These are phyloP conservation scores for Neodon shergylaensis DNA, from an alignment of 2,113 vertebrate genomes.

Conservation along the genomic window DNA sequence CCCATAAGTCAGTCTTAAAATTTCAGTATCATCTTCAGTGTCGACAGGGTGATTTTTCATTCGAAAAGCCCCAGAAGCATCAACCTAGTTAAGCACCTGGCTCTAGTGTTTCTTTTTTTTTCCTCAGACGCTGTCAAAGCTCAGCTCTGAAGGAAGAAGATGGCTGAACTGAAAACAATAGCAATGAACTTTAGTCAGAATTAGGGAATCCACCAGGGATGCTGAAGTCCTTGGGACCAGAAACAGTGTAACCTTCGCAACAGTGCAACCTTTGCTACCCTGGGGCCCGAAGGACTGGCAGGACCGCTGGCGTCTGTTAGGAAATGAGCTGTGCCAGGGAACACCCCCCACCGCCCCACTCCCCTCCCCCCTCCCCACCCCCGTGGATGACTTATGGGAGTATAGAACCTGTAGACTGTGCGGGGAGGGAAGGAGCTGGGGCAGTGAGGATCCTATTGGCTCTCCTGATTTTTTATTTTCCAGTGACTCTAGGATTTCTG, in stretches of 20 bases:
- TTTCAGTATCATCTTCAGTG: background rate
- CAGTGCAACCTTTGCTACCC: background rate
- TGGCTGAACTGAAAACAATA: background rate
- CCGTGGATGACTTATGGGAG: rapidly evolving
- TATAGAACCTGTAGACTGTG: background rate
- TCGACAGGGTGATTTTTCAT: conserved; percentile 30
- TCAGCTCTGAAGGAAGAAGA: conserved; percentile 1
- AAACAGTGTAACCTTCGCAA: background rate
- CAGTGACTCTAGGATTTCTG: background rate
- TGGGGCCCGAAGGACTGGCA: background rate
- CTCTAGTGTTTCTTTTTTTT: background rate
- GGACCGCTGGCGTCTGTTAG: background rate
- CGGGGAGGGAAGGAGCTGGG: rapidly evolving
- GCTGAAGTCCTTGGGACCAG: background rate
- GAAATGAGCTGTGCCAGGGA: background rate
- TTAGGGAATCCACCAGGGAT: background rate
- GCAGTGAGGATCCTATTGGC: rapidly evolving
- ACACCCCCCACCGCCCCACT: background rate
- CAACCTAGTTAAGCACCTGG: background rate
- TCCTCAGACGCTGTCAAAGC: background rate
- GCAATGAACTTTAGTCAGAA: background rate
- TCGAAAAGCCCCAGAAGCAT: background rate
- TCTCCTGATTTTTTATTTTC: background rate
- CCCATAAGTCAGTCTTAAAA: conserved; percentile 22
- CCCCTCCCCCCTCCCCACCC: background rate